These are phyloP conservation scores for Erinaceus europaeus DNA, from an alignment of 2,113 vertebrate genomes.

Conservation along the genomic window DNA sequence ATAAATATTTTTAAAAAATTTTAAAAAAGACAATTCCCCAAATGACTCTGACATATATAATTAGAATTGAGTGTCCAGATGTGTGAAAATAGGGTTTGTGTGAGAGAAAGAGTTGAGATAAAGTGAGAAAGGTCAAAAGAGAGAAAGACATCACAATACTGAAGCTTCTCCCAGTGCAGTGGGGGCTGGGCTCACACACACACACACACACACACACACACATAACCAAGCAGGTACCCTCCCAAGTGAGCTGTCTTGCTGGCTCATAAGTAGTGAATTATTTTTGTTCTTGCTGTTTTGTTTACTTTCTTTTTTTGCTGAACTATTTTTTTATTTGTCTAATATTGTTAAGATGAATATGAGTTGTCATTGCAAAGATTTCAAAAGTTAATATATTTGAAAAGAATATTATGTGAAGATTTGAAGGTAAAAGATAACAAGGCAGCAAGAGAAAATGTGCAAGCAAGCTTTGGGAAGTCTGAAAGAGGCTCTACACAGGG, in stretches of 20 bases:
- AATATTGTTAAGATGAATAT: slow-evolving; percentile 7
- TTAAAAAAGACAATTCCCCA: no score
- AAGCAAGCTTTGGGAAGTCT: neutral
- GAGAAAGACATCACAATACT: no score
- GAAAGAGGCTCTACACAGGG: neutral
- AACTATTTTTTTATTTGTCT: neutral
- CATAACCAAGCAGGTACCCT: neutral
- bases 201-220: no score
- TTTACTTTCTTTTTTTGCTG: neutral
- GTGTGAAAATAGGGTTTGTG: neutral
- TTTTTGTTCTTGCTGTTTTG: no score
- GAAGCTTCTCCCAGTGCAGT: no score
- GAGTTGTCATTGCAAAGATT: neutral
- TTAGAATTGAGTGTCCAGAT: neutral
- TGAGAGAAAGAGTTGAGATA: no score
- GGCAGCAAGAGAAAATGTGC: neutral
- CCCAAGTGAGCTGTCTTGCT: neutral
- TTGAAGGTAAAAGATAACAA: neutral
- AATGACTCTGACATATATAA: no score
- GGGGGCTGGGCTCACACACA: no score
- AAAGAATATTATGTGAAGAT: neutral
- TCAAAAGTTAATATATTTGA: neutral
- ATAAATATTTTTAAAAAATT: no score
- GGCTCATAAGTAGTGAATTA: no score
- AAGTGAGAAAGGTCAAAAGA: no score